Conservation (phyloP, 2,113 vertebrate genomes). For the Phodopus roborovskii region DNA sequence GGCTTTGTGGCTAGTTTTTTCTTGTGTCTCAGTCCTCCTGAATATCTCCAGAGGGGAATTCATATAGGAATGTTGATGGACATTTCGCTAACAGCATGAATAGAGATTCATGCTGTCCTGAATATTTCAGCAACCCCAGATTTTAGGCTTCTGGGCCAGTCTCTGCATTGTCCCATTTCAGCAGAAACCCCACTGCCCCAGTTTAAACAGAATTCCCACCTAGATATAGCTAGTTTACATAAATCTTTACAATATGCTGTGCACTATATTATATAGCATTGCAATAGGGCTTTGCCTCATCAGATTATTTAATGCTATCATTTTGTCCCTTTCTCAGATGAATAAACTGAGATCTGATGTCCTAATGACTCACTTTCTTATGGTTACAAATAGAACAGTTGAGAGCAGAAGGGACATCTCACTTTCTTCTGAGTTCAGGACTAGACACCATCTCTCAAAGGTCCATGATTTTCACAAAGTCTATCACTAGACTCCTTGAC, state of each 20-base stretch:
- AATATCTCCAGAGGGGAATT: neutral
- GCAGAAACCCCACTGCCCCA: neutral
- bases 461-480: neutral
- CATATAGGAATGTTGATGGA: neutral
- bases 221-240: neutral
- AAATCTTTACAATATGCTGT: neutral
- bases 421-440: neutral
- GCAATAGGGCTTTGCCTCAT: neutral
- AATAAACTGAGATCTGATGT: constrained; percentile 13
- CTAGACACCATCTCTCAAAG: neutral
- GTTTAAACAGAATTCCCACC: neutral
- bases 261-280: neutral
- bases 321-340: constrained; percentile 26
- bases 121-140: neutral
- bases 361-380: neutral
- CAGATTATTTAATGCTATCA: neutral
- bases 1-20: neutral
- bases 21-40: neutral
- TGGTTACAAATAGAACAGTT: neutral
- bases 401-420: neutral
- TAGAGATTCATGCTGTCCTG: too few species aligned
- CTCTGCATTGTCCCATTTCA: neutral
- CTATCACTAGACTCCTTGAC: neutral
- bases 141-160: neutral
- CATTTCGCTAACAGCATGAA: neutral